Evolutionary conservation across 2,113 vertebrate genomes (phyloP).

Genomic region (Odocoileus virginianus): DNA sequence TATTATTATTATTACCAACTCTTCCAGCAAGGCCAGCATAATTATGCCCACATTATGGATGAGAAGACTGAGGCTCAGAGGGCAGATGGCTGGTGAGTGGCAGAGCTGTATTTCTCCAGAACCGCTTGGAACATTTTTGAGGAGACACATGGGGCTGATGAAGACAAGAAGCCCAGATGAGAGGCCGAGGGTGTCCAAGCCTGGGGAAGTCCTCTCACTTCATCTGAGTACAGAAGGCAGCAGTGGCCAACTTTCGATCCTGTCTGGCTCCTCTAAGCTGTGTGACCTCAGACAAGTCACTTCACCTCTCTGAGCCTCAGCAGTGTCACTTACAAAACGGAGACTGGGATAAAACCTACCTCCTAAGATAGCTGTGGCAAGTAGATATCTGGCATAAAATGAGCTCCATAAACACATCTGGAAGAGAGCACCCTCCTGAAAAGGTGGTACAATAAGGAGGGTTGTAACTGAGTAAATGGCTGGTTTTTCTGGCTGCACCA

Average conservation of each 20-base stretch:
- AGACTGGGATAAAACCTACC: background rate
- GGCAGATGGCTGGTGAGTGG: background rate
- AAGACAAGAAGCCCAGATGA: background rate
- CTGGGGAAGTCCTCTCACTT: background rate
- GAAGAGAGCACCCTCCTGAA: background rate
- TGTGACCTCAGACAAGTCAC: background rate
- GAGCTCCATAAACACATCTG: background rate
- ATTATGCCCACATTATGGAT: background rate
- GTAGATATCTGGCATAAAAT: background rate
- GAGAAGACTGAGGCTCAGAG: background rate
- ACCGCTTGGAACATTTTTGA: rapidly evolving
- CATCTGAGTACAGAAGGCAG: background rate
- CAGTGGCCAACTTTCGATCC: background rate
- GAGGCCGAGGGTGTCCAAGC: background rate
- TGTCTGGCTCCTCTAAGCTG: background rate
- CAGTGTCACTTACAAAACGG: background rate
- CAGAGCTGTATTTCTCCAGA: background rate
- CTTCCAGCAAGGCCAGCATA: background rate
- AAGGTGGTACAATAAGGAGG: background rate
- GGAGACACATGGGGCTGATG: no score
- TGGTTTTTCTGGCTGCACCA: background rate
- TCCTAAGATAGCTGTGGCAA: background rate
- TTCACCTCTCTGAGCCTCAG: background rate
- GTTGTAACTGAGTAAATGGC: background rate
- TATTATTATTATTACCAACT: background rate